Conservation (phyloP, 2,797 vertebrate species). For the Melopsittacus undulatus region DNA sequence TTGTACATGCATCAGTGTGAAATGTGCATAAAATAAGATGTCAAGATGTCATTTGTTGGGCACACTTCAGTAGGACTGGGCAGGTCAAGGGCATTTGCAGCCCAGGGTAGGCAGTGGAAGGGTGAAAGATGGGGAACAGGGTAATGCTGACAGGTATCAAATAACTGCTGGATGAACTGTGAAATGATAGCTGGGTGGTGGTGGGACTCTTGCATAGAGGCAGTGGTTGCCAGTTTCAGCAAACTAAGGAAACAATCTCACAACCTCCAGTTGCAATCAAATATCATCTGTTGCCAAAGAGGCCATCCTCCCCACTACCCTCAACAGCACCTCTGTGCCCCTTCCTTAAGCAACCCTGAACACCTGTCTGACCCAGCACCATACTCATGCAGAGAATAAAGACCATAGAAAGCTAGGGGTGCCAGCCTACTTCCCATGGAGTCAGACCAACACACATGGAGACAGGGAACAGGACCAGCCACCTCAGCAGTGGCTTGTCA, state of each 20-base stretch:
- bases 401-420: not conserved
- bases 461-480: not conserved
- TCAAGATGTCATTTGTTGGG: not conserved
- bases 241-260: not conserved
- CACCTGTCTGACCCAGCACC: not conserved
- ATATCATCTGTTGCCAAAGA: not conserved
- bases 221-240: not conserved
- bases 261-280: not conserved
- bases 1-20: not conserved
- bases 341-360: not conserved
- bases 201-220: fast-evolving
- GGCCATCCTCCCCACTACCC: fast-evolving
- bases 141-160: not conserved
- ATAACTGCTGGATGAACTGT: not conserved
- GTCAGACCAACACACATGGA: not conserved
- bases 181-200: not conserved
- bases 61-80: fast-evolving
- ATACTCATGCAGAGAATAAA: not conserved
- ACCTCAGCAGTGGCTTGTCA: not conserved
- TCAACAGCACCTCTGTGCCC: not conserved
- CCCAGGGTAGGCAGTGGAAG: not conserved
- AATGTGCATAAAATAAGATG: not conserved
- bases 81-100: not conserved
- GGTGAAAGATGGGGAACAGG: not conserved
- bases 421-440: fast-evolving